Evolutionary conservation across 2,797 vertebrate species (phyloP).

Genomic region (Australoheros facetus): DNA sequence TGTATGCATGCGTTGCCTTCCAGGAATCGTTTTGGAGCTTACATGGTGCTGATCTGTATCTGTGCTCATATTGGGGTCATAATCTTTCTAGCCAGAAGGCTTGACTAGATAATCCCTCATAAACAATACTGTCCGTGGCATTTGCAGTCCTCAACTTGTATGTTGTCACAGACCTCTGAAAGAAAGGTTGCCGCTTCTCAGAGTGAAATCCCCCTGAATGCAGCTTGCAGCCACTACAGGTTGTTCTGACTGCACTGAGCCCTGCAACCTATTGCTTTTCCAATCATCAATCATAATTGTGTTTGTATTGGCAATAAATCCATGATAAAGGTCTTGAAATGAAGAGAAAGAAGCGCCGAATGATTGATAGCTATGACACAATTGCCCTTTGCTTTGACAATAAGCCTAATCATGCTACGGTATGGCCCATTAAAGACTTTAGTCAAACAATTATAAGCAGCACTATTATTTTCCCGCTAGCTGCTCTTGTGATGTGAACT

Average conservation of each 20-base stretch:
- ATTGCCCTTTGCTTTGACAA: constrained; percentile 61
- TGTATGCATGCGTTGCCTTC: constrained; percentile 67
- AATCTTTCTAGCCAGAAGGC: constrained; percentile 67
- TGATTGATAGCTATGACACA: constrained; percentile 59
- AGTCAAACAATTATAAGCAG: constrained; percentile 54
- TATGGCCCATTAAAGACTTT: constrained; percentile 56
- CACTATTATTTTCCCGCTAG: constrained; percentile 39
- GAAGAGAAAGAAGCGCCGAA: constrained; percentile 41
- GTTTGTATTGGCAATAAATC: constrained; percentile 57
- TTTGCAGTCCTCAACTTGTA: constrained; percentile 64
- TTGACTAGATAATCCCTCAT: constrained; percentile 77
- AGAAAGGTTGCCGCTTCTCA: constrained; percentile 56
- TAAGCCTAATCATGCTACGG: constrained; percentile 38
- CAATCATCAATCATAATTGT: constrained; percentile 66
- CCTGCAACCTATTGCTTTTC: constrained; percentile 35
- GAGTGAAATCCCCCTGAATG: constrained; percentile 55
- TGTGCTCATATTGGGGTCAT: constrained; percentile 79
- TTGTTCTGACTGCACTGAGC: constrained; percentile 48
- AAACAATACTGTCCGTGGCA: constrained; percentile 81
- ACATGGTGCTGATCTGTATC: constrained; percentile 77
- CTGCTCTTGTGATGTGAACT: constrained; percentile 26
- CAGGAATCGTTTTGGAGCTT: constrained; percentile 72
- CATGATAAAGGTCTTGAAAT: constrained; percentile 60
- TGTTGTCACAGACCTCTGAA: constrained; percentile 46
- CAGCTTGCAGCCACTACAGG: constrained; percentile 28